These are phyloP conservation scores for Argyrosomus japonicus DNA, from an alignment of 2,113 vertebrate genomes.

Conservation along the genomic window DNA sequence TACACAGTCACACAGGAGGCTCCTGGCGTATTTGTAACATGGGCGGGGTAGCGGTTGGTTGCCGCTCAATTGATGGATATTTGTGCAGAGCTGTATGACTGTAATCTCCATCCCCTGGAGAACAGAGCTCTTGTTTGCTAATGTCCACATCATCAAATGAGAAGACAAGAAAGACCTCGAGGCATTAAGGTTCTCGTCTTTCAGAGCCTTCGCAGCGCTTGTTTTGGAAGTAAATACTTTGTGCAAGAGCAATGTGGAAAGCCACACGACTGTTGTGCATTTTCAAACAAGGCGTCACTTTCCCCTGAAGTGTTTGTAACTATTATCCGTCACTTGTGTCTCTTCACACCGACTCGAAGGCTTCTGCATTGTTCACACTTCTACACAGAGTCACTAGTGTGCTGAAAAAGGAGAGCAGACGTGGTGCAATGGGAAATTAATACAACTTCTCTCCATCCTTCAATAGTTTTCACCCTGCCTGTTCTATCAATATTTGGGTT, in stretches of 20 bases:
- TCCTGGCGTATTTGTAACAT: background rate
- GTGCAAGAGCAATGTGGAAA: conserved; percentile 36
- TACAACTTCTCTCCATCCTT: background rate
- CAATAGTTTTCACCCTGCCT: background rate
- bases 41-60: background rate
- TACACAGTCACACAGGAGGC: background rate
- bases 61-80: conserved; percentile 10
- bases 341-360: background rate
- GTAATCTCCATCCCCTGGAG: conserved; percentile 11
- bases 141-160: conserved; percentile 10
- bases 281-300: conserved; percentile 2
- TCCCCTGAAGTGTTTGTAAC: conserved; percentile 11
- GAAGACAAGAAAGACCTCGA: background rate
- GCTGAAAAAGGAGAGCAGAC: background rate
- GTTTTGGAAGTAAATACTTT: conserved; percentile 30
- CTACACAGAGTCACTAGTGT: no score
- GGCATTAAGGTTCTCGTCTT: background rate
- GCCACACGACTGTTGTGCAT: background rate
- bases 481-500: conserved; percentile 8
- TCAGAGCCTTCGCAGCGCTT: background rate
- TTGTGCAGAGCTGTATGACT: background rate
- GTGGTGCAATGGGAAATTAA: background rate
- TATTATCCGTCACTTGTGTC: background rate
- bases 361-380: background rate
- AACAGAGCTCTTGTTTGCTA: conserved; percentile 16